phyloP scores from a whole-genome alignment of 92 coral and sea anemone species.

The Porites cylindrica region DNA sequence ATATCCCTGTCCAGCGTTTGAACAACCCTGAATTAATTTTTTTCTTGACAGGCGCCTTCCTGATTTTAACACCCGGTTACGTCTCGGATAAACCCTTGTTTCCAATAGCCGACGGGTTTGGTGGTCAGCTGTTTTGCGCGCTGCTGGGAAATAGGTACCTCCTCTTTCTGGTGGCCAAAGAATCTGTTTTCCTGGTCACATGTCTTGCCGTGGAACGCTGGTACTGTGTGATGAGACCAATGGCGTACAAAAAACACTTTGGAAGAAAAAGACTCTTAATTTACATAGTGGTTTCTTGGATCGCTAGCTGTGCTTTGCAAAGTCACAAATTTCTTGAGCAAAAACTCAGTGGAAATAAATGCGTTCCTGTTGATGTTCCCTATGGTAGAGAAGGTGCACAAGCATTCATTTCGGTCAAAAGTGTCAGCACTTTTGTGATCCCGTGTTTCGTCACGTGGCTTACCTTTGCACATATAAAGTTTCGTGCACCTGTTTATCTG shows the following conservation, averaged over 20 bases:
- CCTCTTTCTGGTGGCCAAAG: conserved; percentile 20
- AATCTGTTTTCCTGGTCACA: conserved; percentile 22
- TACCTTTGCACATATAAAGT: conserved; percentile 27
- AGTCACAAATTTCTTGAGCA: conserved; percentile 22
- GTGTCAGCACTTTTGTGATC: conserved; percentile 5
- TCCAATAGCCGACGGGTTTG: neutral
- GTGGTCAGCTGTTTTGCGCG: conserved; percentile 30
- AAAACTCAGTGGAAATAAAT: neutral
- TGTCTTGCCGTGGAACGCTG: conserved; percentile 40
- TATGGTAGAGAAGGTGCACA: conserved; percentile 23
- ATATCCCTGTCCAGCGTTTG: too few species aligned
- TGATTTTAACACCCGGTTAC: conserved; percentile 34
- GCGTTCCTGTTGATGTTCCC: conserved; percentile 4
- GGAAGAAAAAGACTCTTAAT: conserved; percentile 13
- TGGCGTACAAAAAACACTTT: conserved; percentile 10
- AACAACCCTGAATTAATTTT: too few species aligned
- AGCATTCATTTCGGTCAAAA: conserved; percentile 19
- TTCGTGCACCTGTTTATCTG: neutral
- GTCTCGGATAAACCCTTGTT: conserved; percentile 14
- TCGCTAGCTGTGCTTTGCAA: conserved; percentile 33
- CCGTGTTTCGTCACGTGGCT: conserved; percentile 38
- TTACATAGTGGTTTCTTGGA: conserved; percentile 20
- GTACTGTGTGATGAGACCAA: conserved; percentile 38
- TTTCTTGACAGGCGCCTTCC: conserved; percentile 6
- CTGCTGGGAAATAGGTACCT: conserved; percentile 29